Conservation (phyloP, 2,113 vertebrate genomes). For the Rhinichthys klamathensis region DNA sequence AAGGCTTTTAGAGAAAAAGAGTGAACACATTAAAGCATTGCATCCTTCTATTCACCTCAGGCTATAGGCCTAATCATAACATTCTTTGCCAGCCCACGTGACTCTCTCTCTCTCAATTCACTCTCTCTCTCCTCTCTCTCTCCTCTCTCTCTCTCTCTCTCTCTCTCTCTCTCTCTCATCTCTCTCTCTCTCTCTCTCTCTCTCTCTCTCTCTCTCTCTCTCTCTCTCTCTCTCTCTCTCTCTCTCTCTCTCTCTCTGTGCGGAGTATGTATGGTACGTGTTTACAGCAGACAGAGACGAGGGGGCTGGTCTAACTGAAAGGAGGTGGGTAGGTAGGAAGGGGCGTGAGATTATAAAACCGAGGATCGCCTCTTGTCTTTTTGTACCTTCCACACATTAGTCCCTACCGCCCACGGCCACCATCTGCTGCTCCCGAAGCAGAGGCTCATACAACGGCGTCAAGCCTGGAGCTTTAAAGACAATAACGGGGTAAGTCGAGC, state of each 20-base stretch:
- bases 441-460: conserved; percentile 72
- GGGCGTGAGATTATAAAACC: conserved; percentile 70
- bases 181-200: neutral
- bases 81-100: conserved; percentile 39
- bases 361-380: neutral
- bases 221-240: neutral
- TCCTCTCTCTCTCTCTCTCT: neutral
- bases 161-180: neutral
- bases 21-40: neutral
- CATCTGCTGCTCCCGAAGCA: conserved; percentile 74
- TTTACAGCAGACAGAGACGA: neutral
- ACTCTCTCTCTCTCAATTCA: neutral
- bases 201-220: neutral
- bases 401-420: conserved; percentile 55
- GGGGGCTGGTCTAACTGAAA: conserved; percentile 41
- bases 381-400: conserved; percentile 66
- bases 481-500: conserved; percentile 74
- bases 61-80: conserved; percentile 3
- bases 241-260: conserved; percentile 9
- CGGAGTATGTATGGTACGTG: conserved; percentile 36
- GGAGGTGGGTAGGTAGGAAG: conserved; percentile 54
- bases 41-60: neutral
- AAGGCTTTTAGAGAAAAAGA: neutral
- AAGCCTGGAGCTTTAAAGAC: conserved; percentile 79
- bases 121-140: no score